A percentile compares a stretch with the other conserved stretches of the same genome.
Conservation (phyloP, 2,888 invertebrate species). For the Apomyelois bistriatella region DNA sequence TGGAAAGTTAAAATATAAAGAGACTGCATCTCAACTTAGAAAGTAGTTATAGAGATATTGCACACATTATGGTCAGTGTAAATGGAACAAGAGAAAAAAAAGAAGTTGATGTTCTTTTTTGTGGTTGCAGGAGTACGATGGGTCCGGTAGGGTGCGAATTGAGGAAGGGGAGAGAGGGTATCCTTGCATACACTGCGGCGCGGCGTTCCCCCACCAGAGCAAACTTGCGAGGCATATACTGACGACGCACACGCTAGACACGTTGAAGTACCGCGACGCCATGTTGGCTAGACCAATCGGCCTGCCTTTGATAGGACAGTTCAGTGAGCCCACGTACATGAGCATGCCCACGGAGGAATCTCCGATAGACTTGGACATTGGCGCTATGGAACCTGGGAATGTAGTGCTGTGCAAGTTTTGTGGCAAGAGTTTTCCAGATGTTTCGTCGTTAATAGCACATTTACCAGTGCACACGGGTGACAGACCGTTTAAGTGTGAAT, state of each 20-base stretch:
- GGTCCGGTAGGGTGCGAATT: conserved; percentile 80
- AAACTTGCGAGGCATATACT: conserved; percentile 94
- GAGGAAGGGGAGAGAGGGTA: conserved; percentile 80
- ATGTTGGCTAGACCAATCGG: conserved; percentile 62
- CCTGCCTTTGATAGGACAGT: conserved; percentile 66
- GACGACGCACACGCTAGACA: conserved; percentile 93
- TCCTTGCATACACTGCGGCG: conserved; percentile 94
- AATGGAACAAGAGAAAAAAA: conserved; percentile 79
- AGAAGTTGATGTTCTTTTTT: conserved; percentile 93
- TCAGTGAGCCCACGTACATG: conserved; percentile 70
- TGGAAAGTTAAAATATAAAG: conserved; percentile 59
- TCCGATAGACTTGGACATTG: conserved; percentile 79
- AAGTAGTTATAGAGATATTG: conserved; percentile 75
- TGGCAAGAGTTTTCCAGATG: conserved; percentile 95
- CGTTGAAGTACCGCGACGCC: conserved; percentile 91
- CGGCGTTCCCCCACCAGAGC: conserved; percentile 93
- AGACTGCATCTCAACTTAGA: conserved; percentile 78
- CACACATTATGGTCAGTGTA: conserved; percentile 69
- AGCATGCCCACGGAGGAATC: conserved; percentile 79
- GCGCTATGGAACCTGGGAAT: conserved; percentile 83
- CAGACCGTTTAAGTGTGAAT: conserved; percentile 95
- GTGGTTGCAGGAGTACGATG: conserved; percentile 95
- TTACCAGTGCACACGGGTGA: conserved; percentile 94
- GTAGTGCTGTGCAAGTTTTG: conserved; percentile 95
- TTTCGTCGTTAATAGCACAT: conserved; percentile 91